Percentiles rank a stretch among this genome's conserved stretches.
Evolutionary conservation across 2,113 vertebrate genomes (phyloP).

Genomic region (Nesogale talazaci): DNA sequence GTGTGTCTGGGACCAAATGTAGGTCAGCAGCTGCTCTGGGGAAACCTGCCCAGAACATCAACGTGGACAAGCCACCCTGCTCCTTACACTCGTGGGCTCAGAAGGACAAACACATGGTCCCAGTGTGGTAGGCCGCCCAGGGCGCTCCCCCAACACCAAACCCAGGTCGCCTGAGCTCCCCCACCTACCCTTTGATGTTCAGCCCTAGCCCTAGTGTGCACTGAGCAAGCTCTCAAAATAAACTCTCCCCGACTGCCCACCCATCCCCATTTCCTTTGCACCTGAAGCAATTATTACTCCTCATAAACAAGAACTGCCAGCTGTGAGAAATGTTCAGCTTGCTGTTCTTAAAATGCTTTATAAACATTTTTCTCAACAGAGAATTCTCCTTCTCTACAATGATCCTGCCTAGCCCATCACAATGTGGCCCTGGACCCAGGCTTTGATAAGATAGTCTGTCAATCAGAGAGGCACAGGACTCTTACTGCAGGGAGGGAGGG

Average conservation of each 20-base stretch:
- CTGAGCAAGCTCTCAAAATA: constrained; percentile 52
- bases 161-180: background rate
- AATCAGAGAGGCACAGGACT: constrained; percentile 28
- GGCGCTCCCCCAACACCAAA: background rate
- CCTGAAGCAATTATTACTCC: constrained; percentile 73
- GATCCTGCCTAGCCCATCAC: constrained; percentile 45
- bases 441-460: constrained; percentile 62
- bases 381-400: constrained; percentile 21
- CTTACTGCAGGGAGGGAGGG: background rate
- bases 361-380: constrained; percentile 65
- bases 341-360: constrained; percentile 71
- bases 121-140: background rate
- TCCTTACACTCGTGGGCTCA: background rate
- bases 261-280: background rate
- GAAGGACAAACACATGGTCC: background rate
- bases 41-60: background rate
- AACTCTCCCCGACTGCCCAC: background rate
- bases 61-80: background rate
- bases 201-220: background rate
- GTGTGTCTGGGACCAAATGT: background rate
- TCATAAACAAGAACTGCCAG: constrained; percentile 80
- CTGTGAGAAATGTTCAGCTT: constrained; percentile 70
- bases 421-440: background rate
- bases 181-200: background rate
- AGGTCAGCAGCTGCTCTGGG: background rate